A percentile compares a stretch with the other conserved stretches of the same genome.
Conservation (phyloP, 2,113 vertebrate genomes). For the Gavia stellata region DNA sequence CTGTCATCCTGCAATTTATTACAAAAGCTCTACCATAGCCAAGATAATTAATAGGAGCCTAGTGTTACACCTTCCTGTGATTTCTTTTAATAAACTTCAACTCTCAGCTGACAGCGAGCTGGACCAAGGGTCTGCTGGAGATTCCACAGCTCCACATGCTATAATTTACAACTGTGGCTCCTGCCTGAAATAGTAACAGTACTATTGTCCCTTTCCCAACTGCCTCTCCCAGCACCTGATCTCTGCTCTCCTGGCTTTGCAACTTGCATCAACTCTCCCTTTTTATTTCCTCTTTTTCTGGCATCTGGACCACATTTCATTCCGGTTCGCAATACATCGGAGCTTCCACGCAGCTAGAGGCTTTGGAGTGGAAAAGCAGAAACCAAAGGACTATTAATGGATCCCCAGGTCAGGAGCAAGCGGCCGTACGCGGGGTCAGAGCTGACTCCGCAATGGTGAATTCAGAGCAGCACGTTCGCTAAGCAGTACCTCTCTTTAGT, state of each 20-base stretch:
- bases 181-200: neutral
- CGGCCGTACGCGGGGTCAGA: accelerated
- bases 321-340: neutral
- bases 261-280: neutral
- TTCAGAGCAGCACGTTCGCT: neutral
- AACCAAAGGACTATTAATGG: neutral
- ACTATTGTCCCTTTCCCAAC: neutral
- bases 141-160: neutral
- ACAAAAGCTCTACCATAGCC: neutral
- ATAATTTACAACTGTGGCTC: neutral
- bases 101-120: neutral
- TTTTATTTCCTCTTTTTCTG: neutral
- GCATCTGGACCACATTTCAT: neutral
- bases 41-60: constrained; percentile 29
- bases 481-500: neutral
- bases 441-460: neutral
- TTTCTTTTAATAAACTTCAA: constrained; percentile 35
- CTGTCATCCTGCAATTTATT: constrained; percentile 22
- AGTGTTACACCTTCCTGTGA: neutral
- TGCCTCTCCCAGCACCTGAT: neutral
- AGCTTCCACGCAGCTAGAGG: neutral
- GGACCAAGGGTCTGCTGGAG: neutral
- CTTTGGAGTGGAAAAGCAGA: neutral
- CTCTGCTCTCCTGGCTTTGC: neutral
- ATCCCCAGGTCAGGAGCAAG: neutral